Conservation (phyloP, 2,797 vertebrate species). For the Fundulus diaphanus region DNA sequence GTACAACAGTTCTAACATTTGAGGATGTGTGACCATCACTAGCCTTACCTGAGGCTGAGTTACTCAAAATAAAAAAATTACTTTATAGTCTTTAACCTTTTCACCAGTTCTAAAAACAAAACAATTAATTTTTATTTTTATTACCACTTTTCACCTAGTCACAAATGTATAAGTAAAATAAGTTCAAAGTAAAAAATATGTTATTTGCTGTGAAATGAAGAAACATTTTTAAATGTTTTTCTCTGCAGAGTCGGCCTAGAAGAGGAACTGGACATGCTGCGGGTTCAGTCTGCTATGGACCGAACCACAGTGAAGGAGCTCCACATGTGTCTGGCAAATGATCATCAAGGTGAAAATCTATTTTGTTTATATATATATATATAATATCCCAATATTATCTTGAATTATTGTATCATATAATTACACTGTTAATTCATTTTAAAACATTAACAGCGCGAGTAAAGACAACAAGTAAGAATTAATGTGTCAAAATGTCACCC, state of each 20-base stretch:
- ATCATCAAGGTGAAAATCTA: slow-evolving; percentile 78
- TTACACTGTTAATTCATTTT: slow-evolving; percentile 1
- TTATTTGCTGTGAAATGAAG: not conserved
- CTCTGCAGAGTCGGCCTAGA: slow-evolving; percentile 83
- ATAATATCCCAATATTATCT: slow-evolving; percentile 5
- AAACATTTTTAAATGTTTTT: slow-evolving; percentile 22
- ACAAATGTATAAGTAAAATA: not conserved
- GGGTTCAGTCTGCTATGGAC: slow-evolving; percentile 80
- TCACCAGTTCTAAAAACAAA: not conserved
- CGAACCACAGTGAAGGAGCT: slow-evolving; percentile 83
- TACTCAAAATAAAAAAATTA: not conserved
- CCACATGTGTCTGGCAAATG: slow-evolving; percentile 74
- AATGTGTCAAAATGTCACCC: slow-evolving; percentile 2
- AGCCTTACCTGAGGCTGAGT: not conserved
- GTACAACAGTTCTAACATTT: not conserved
- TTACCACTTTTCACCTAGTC: not conserved
- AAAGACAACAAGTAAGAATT: not conserved
- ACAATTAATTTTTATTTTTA: not conserved
- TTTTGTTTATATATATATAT: not conserved
- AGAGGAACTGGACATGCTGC: slow-evolving; percentile 87
- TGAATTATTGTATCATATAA: not conserved
- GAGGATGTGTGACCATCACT: not conserved
- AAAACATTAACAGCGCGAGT: not conserved
- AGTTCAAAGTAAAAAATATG: no score
- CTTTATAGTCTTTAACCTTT: not conserved